Conservation (phyloP, 1,140 invertebrate species). For the Bemisia tabaci region DNA sequence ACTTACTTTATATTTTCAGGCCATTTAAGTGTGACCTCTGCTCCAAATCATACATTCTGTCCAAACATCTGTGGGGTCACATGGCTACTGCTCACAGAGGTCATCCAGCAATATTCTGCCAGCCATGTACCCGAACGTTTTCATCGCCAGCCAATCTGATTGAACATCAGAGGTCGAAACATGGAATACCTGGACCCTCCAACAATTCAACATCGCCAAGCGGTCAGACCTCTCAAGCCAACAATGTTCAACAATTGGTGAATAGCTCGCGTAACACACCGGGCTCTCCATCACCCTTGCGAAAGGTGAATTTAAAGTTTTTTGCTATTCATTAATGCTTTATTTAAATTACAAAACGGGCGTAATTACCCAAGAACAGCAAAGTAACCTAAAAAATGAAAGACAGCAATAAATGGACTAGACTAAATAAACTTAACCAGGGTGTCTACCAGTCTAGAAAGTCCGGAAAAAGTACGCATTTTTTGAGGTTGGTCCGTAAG, state of each 20-base stretch:
- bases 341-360: no score
- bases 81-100: slow-evolving; percentile 36
- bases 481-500: no score
- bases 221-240: not conserved
- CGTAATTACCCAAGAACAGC: no score
- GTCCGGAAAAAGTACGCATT: no score
- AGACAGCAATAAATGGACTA: no score
- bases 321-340: no score
- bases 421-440: no score
- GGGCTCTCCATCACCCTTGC: not conserved
- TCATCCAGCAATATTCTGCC: slow-evolving; percentile 36
- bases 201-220: not conserved
- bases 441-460: no score
- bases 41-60: slow-evolving; percentile 37
- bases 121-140: slow-evolving; percentile 34
- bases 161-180: slow-evolving; percentile 35
- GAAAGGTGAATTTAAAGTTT: not conserved
- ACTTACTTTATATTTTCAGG: slow-evolving; percentile 26
- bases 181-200: slow-evolving; percentile 18
- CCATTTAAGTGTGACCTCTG: slow-evolving; percentile 38
- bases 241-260: not conserved
- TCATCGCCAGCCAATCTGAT: slow-evolving; percentile 35
- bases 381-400: no score
- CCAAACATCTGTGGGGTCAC: slow-evolving; percentile 39
- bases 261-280: not conserved